phyloP scores from a whole-genome alignment of 2,888 invertebrate genomes.

The Polydrusus cervinus region DNA sequence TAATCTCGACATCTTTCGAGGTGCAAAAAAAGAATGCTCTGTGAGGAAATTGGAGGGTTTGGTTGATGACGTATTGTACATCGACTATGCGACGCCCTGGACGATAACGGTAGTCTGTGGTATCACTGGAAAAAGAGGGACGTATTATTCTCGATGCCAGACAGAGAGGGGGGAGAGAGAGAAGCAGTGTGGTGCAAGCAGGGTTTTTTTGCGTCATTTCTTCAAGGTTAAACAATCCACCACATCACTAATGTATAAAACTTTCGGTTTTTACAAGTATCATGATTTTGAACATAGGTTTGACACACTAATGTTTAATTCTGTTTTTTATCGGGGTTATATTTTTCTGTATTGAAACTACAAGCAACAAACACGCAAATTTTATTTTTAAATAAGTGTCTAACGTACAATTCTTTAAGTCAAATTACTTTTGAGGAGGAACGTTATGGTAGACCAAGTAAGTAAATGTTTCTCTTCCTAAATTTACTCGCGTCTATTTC shows the following conservation, averaged over 20 bases:
- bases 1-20: slow-evolving; percentile 57
- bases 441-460: neutral
- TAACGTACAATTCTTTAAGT: neutral
- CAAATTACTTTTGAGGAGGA: no score
- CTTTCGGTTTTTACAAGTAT: neutral
- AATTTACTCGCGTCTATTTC: no score
- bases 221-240: neutral
- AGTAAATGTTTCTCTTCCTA: neutral
- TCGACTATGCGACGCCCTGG: slow-evolving; percentile 61
- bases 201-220: neutral
- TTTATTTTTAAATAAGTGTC: slow-evolving; percentile 24
- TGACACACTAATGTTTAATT: no score
- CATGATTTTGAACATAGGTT: no score
- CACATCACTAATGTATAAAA: neutral
- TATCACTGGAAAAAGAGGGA: slow-evolving; percentile 53
- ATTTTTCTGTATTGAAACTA: no score
- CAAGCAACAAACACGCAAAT: neutral
- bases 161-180: slow-evolving; percentile 35
- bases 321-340: no score
- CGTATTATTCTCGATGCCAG: slow-evolving; percentile 2
- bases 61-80: slow-evolving; percentile 58
- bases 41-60: slow-evolving; percentile 59
- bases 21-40: slow-evolving; percentile 56
- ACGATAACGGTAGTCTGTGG: slow-evolving; percentile 57
- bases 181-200: slow-evolving; percentile 32